Evolutionary conservation across 2,888 invertebrate genomes (phyloP).

Genomic region (Trissolcus brochymenae): DNA sequence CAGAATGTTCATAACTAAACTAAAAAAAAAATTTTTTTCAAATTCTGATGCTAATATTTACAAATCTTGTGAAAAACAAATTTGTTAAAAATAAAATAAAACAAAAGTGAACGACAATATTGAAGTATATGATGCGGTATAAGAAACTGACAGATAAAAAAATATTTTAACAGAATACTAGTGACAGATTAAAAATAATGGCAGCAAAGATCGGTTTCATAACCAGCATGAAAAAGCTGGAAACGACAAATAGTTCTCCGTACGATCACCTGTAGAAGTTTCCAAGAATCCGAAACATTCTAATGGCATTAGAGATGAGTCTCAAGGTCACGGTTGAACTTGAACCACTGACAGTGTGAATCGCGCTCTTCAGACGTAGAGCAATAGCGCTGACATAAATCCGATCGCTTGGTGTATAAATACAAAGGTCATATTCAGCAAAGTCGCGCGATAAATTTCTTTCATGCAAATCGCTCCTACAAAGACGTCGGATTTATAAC

Average conservation of each 20-base stretch:
- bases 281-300: slow-evolving; percentile 26
- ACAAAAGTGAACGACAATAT: too few species aligned
- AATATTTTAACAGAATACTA: too few species aligned
- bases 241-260: slow-evolving; percentile 3
- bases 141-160: too few species aligned
- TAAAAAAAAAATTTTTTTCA: too few species aligned
- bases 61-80: too few species aligned
- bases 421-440: slow-evolving; percentile 39
- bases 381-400: slow-evolving; percentile 25
- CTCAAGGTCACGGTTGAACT: slow-evolving; percentile 40
- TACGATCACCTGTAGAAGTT: neutral
- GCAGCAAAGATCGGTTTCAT: too few species aligned
- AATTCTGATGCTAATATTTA: too few species aligned
- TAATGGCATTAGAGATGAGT: slow-evolving; percentile 27
- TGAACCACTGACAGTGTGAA: slow-evolving; percentile 30
- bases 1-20: too few species aligned
- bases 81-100: too few species aligned
- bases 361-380: neutral
- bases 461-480: slow-evolving; percentile 8
- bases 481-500: slow-evolving; percentile 23
- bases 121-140: too few species aligned
- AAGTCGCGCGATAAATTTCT: slow-evolving; percentile 33
- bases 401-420: slow-evolving; percentile 22
- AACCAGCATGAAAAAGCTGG: too few species aligned
- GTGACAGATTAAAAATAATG: too few species aligned